phyloP scores from a whole-genome alignment of 2,888 invertebrate species.

The Gisinianus flammeolus region DNA sequence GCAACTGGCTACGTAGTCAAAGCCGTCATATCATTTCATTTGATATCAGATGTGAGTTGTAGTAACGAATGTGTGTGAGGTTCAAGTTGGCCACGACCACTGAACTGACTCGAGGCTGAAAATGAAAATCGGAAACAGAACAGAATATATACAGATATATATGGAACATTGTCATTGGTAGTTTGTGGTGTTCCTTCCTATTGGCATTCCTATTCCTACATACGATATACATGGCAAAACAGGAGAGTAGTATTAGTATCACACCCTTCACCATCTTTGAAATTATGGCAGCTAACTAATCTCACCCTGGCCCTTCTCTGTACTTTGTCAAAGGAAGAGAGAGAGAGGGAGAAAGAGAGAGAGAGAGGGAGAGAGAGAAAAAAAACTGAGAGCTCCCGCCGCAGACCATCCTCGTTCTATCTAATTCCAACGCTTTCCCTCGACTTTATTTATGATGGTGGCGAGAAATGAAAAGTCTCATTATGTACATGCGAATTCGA shows the following conservation, averaged over 20 bases:
- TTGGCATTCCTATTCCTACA: background rate
- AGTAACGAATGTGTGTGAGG: no score
- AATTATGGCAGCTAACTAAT: slow-evolving; percentile 39
- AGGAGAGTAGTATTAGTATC: slow-evolving; percentile 9
- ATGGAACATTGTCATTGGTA: no score
- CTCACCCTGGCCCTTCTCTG: slow-evolving; percentile 34
- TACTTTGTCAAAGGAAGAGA: slow-evolving; percentile 25
- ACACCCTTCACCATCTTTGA: slow-evolving; percentile 38
- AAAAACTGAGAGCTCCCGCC: slow-evolving; percentile 28
- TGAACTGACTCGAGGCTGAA: background rate
- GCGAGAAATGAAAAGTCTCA: slow-evolving; percentile 24
- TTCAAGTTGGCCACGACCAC: background rate
- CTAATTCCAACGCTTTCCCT: slow-evolving; percentile 16
- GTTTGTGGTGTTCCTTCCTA: background rate
- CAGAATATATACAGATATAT: no score
- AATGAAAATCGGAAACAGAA: background rate
- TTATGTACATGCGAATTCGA: background rate
- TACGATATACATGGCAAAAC: background rate
- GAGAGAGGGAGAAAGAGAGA: no score
- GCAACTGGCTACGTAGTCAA: no score
- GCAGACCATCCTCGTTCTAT: slow-evolving; percentile 22
- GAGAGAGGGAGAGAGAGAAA: no score
- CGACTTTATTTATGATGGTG: slow-evolving; percentile 9
- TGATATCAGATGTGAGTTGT: no score
- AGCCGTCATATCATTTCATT: no score